These are phyloP conservation scores for Atethmia centrago DNA, from an alignment of 2,888 invertebrate genomes.

Conservation along the genomic window DNA sequence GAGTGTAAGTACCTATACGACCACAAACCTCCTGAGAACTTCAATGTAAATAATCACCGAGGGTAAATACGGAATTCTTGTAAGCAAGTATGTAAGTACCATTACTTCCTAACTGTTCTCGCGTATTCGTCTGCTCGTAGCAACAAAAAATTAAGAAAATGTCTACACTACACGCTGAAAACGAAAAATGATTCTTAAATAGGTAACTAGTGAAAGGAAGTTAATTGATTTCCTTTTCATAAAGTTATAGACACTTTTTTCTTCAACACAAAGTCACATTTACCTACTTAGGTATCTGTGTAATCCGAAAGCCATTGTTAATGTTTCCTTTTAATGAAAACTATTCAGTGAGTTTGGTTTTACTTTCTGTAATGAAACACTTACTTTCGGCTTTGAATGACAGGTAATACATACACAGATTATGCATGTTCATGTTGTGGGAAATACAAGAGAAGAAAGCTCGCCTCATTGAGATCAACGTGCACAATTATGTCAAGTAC, in stretches of 20 bases:
- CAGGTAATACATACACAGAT: slow-evolving; percentile 33
- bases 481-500: slow-evolving; percentile 71
- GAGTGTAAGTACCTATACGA: slow-evolving; percentile 76
- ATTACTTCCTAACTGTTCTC: slow-evolving; percentile 78
- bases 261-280: slow-evolving; percentile 44
- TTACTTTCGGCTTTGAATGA: slow-evolving; percentile 43
- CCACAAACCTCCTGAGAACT: slow-evolving; percentile 86
- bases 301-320: slow-evolving; percentile 53
- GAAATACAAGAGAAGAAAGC: slow-evolving; percentile 52
- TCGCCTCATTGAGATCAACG: slow-evolving; percentile 62
- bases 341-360: slow-evolving; percentile 48
- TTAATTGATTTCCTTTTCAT: slow-evolving; percentile 64
- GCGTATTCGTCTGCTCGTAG: slow-evolving; percentile 63
- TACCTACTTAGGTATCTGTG: slow-evolving; percentile 59
- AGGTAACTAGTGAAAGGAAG: slow-evolving; percentile 64
- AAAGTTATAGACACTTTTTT: slow-evolving; percentile 46
- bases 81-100: slow-evolving; percentile 79
- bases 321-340: slow-evolving; percentile 38
- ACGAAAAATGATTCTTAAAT: slow-evolving; percentile 54
- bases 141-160: slow-evolving; percentile 62
- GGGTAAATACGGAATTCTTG: slow-evolving; percentile 87
- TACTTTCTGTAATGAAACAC: slow-evolving; percentile 57
- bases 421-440: slow-evolving; percentile 35
- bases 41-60: slow-evolving; percentile 86
- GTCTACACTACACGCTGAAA: slow-evolving; percentile 45